Evolutionary conservation across 2,797 vertebrate genomes (phyloP).

Genomic region (Adrianichthys oophorus): DNA sequence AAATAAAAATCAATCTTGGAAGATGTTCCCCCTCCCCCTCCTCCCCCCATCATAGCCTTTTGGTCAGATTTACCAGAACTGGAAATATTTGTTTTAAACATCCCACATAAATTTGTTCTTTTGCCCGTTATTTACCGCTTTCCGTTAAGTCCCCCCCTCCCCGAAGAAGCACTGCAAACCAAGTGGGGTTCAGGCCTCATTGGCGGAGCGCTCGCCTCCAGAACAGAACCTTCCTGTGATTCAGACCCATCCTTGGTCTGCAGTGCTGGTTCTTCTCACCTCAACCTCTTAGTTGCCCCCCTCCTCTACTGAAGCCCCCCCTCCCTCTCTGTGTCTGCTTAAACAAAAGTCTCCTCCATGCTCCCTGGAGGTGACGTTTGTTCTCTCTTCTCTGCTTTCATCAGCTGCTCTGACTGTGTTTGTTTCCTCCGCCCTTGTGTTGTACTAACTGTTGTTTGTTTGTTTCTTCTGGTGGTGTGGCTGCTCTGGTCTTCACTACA

Average conservation of each 20-base stretch:
- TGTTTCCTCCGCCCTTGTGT: conserved; percentile 37
- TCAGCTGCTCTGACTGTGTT: conserved; percentile 63
- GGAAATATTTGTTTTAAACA: conserved; percentile 55
- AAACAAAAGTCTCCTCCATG: conserved; percentile 74
- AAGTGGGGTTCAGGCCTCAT: conserved; percentile 23
- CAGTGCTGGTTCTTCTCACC: conserved; percentile 64
- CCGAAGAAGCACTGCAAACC: conserved; percentile 70
- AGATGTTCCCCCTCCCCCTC: conserved; percentile 59
- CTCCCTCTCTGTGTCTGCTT: conserved; percentile 60
- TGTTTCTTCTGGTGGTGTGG: conserved; percentile 76
- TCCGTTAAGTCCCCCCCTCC: conserved; percentile 52
- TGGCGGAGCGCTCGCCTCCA: conserved; percentile 24
- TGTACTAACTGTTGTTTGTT: conserved; percentile 71
- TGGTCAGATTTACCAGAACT: conserved; percentile 66
- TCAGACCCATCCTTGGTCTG: conserved; percentile 64
- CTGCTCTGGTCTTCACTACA: conserved; percentile 77
- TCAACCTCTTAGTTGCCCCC: conserved; percentile 60
- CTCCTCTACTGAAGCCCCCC: conserved; percentile 54
- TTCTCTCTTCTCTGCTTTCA: conserved; percentile 64
- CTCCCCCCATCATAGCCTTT: conserved; percentile 57
- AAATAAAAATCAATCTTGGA: conserved; percentile 71
- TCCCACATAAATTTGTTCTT: conserved; percentile 63
- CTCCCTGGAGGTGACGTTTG: conserved; percentile 71
- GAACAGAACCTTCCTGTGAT: conserved; percentile 21
- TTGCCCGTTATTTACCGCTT: conserved; percentile 56